Evolutionary conservation across 1,140 invertebrate species (phyloP), one percentile per base, ranked within the genome.

Genomic region (Euglossa dilemma): DNA sequence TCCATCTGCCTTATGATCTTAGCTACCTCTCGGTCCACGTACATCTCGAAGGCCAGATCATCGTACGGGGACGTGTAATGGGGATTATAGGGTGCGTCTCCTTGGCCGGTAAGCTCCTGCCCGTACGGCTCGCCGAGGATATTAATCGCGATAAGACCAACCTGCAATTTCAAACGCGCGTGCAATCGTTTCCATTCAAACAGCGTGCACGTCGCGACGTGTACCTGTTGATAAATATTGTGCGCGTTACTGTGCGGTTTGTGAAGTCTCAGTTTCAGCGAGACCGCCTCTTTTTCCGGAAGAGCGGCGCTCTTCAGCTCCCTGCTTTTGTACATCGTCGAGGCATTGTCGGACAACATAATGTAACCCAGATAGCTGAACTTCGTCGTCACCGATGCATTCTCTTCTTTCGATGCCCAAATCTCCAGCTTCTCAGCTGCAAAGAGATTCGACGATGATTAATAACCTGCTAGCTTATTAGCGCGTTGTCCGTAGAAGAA

Each of bases 21-120:
- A 0, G 98, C 98, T 8, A 99, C 97, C 87, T 98, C 98, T n/a
- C 97, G 96, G 93, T 99, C 98, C 14, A 99, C 98, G 91, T 99
- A 99, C 98, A 99, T 99, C 71, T 98, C 97, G 94, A 99, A 99
- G 0, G 98, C 97, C n/a, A 99, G 94, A 93, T 99, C 98, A 92
- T 99, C 98, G 89, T 98, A 97, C 0, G 98, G 97, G 3, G 98
- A 98, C 76, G 96, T 96, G 78, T 97, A 96, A 86, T 96, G 95
- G 23, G 96, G 95, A 90, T 95, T 95, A 75, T 94, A 94, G 3
- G 93, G 84, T 43, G 93, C 92, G 72, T 95, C 93, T 5, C 92
- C 90, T 87, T 95, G 91, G 69, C 85, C 89, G 23, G 74, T 87
- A 7, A 90, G 57, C 43, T 92, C 89, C 43, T 93, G 91, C 1